A percentile compares a stretch with the other conserved stretches of the same genome.
Conservation (phyloP, 1,140 invertebrate species). For the Mylabris phalerata region DNA sequence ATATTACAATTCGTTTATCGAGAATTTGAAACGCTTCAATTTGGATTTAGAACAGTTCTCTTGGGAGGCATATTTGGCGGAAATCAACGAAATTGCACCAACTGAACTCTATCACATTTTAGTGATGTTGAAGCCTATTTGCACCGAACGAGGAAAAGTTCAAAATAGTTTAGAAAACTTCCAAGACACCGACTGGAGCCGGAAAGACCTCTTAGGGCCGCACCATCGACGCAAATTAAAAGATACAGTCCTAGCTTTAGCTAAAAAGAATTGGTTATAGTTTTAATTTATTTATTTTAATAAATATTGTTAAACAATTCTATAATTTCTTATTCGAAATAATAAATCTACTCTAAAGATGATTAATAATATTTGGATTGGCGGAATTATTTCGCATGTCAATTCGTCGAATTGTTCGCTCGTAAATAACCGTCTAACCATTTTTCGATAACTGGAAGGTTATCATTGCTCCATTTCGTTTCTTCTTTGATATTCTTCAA, state of each 20-base stretch:
- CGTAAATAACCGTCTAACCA: constrained; percentile 56
- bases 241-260: constrained; percentile 34
- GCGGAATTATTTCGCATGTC: no score
- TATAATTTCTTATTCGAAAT: no score
- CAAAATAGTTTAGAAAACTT: constrained; percentile 34
- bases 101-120: constrained; percentile 38
- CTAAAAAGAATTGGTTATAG: constrained; percentile 34
- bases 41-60: constrained; percentile 29
- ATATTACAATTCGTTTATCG: constrained; percentile 48
- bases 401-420: constrained; percentile 22
- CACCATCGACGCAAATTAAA: constrained; percentile 35
- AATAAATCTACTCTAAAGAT: no score
- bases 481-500: constrained; percentile 61
- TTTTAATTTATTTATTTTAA: constrained; percentile 1
- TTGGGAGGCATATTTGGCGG: constrained; percentile 34
- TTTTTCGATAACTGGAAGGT: constrained; percentile 59
- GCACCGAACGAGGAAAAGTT: constrained; percentile 39
- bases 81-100: constrained; percentile 32
- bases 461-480: constrained; percentile 60
- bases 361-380: no score
- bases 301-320: no score
- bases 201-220: constrained; percentile 37
- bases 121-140: constrained; percentile 41
- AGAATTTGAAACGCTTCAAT: constrained; percentile 32
- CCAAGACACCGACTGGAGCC: constrained; percentile 36